Base-by-base conservation (phyloP, 2,797 vertebrate genomes). In the Myripristis murdjan region DNA sequence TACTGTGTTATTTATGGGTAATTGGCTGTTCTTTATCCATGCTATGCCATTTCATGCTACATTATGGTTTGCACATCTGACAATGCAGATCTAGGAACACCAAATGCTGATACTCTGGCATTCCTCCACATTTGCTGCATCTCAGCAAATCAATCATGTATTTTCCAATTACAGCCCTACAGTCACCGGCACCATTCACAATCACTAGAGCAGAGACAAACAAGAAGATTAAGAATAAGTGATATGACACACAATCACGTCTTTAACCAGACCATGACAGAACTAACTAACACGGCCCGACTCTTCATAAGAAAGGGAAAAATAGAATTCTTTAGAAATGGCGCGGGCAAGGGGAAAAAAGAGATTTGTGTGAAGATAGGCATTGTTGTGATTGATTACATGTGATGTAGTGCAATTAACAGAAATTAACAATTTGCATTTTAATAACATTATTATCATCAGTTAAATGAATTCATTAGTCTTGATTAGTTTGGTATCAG, bases 341-440 rank as follows among this genome's bases (percentile, higher is more conserved):
- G 31, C 12, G 7, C 43, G 43, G 16, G 23, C 64, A 52, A 56
- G 15, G 53, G 44, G 52, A 53, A 67, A 67, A 31, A 63, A 59
- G 79, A 72, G 65, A 84, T 81, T 63, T 57, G 77, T 23, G 33
- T 12, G 70, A 61, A 28, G 64, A 70, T 53, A 46, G 70, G 87
- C 86, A 84, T 70, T 87, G 76, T 87, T 88, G 84, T 93, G 94
- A 96, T 95, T 95, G 96, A 98, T 97, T 95, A 87, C 82, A 96
- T 96, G 88, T 94, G 94, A 96, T 97, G 95, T 94, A 89, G 91
- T 95, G 95, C 93, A 97, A 98, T 97, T 97, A 97, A 91, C 91
- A 95, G 94, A 95, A 96, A 95, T 92, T 93, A 97, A 94, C 91
- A 90, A 97, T 98, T 98, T 98, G 96, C 97, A 98, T 99, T 97